A percentile compares a stretch with the other conserved stretches of the same genome.
Evolutionary conservation across 2,113 vertebrate genomes (phyloP).

Genomic region (Seriola rivoliana): DNA sequence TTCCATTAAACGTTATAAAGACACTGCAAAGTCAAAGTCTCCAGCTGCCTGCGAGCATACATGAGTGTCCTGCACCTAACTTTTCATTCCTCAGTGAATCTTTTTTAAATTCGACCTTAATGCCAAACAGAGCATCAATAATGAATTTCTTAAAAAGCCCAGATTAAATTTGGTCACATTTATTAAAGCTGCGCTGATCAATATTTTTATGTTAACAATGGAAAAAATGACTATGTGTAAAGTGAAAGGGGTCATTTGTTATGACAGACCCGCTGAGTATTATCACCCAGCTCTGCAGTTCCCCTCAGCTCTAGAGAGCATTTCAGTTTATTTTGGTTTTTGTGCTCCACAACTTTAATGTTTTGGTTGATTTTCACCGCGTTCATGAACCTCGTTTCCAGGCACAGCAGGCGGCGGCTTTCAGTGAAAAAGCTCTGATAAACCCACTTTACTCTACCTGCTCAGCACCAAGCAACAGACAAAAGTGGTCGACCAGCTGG

Average conservation of each 20-base stretch:
- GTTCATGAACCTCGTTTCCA: neutral
- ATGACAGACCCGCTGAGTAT: neutral
- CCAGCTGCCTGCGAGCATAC: too few relatives aligned
- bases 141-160: conserved; percentile 11
- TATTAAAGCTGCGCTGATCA: conserved; percentile 32
- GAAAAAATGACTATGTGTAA: neutral
- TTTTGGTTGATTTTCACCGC: neutral
- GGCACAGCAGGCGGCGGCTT: neutral
- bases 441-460: neutral
- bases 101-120: conserved; percentile 24
- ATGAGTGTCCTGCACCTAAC: neutral
- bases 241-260: neutral
- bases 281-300: neutral
- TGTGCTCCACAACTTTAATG: neutral
- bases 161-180: conserved; percentile 53
- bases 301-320: neutral
- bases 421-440: neutral
- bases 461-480: neutral
- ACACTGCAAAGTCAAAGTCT: too few relatives aligned
- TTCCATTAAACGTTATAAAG: too few relatives aligned
- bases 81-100: conserved; percentile 22
- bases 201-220: conserved; percentile 44
- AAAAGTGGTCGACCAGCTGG: neutral
- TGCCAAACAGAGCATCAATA: conserved; percentile 25
- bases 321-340: neutral